phyloP scores from a whole-genome alignment of 37 sponge, comb jelly and placozoan genomes.

The Geodia barretti region DNA sequence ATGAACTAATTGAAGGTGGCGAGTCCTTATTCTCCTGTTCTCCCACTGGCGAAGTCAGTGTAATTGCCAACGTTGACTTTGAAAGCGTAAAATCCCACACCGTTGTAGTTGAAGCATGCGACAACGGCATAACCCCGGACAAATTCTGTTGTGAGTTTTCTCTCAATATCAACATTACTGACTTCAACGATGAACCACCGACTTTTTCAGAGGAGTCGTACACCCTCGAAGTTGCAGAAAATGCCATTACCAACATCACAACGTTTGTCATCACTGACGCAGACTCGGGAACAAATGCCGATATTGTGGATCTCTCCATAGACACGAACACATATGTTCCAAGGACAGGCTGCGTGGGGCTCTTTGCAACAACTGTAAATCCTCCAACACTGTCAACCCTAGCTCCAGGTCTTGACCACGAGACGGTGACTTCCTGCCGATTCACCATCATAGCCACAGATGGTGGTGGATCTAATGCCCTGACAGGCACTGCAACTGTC shows the following conservation, averaged over 20 bases:
- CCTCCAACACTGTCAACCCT: conserved; percentile 9
- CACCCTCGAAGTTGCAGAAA: conserved; percentile 28
- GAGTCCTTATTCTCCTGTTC: conserved; percentile 8
- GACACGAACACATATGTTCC: conserved; percentile 3
- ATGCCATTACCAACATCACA: conserved; percentile 5
- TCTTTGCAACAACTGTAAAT: background rate
- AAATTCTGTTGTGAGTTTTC: conserved; percentile 43
- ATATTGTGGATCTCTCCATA: conserved; percentile 24
- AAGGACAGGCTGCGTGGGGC: conserved; percentile 29
- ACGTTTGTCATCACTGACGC: conserved; percentile 43
- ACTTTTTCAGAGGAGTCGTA: conserved; percentile 22
- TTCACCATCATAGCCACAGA: conserved; percentile 48
- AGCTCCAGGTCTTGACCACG: conserved; percentile 61
- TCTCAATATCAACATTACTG: conserved; percentile 28
- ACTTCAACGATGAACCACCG: conserved; percentile 60
- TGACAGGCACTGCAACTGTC: conserved; percentile 27
- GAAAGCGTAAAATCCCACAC: conserved; percentile 17
- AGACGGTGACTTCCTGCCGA: background rate
- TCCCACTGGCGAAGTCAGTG: conserved; percentile 5
- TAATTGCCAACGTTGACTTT: conserved; percentile 27
- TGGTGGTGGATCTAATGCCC: conserved; percentile 28
- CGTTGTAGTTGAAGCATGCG: conserved; percentile 32
- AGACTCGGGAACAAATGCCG: conserved; percentile 58
- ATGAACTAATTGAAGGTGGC: conserved; percentile 18
- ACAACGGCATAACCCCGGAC: conserved; percentile 31